phyloP scores from a whole-genome alignment of 2,113 vertebrate species.

The Athene noctua region DNA sequence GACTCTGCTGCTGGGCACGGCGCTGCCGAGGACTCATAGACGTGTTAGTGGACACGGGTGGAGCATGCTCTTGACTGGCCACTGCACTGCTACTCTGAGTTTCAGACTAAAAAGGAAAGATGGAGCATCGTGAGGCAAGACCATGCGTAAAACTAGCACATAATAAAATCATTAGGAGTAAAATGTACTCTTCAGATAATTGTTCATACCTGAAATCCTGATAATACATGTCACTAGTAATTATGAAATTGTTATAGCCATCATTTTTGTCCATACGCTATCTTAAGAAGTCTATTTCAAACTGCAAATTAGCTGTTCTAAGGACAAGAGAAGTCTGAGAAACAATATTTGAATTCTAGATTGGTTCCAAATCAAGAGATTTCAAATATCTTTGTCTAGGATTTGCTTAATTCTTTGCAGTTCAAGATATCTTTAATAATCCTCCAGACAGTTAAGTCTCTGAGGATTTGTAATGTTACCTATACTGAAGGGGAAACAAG shows the following conservation, averaged over 20 bases:
- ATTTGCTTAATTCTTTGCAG: background rate
- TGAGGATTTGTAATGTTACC: background rate
- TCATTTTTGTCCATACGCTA: rapidly evolving
- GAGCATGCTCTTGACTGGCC: constrained; percentile 38
- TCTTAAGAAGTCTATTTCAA: background rate
- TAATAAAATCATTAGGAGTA: background rate
- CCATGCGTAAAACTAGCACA: rapidly evolving
- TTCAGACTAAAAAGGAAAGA: constrained; percentile 66
- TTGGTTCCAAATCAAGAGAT: background rate
- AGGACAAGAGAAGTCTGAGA: background rate
- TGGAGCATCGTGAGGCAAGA: background rate
- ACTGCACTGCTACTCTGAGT: background rate
- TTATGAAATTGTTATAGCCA: background rate
- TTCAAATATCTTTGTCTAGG: background rate
- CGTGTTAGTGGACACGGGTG: constrained; percentile 29
- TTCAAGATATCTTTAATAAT: background rate
- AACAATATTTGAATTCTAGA: background rate
- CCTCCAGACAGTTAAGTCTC: background rate
- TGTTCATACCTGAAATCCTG: background rate
- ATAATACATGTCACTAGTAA: background rate
- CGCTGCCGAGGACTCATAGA: constrained; percentile 89
- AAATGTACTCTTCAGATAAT: background rate
- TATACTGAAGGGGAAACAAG: background rate
- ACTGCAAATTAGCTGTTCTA: background rate
- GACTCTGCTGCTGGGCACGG: constrained; percentile 82